Evolutionary conservation across 2,888 invertebrate genomes (phyloP), one percentile per base, ranked within the genome.

Genomic region (Catocala sponsa): DNA sequence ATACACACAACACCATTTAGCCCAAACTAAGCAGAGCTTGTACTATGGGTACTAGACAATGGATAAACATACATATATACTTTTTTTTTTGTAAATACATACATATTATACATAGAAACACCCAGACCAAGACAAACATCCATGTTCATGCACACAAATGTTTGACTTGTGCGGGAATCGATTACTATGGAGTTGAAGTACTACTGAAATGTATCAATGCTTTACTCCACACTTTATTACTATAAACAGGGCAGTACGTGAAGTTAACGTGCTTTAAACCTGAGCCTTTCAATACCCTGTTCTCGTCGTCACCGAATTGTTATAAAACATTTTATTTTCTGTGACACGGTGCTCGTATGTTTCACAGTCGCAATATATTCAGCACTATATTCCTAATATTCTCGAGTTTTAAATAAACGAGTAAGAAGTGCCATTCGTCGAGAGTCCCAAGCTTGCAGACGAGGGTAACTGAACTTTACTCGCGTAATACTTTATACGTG

Each of bases 401-500:
- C 10, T 13, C 11, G 46, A 54, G 46, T 46, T 33, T 44, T 33
- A 52, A 57, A 48, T 38, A 32, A 55, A 58, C 42, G 13, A 52
- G 12, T 42, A 63, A 70, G 50, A 62, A 42, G 13, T 54, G 51
- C 43, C 43, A 47, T 59, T 62, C 56, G 61, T 57, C 46, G 49
- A 42, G 57, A 60, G 59, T 59, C 42, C 44, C 59, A 60, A 60
- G 52, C 59, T 58, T 58, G 47, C 42, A 59, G 56, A 43, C 49
- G 38, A 46, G 38, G 67, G 61, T 74, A 55, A 57, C 35, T 66
- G 71, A 71, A 70, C 71, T 70, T 65, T 51, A 12, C 15, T 68
- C 50, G 25, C 33, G 46, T 55, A 35, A 57, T 49, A 62, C 25
- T 15, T 55, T 46, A 55, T 56, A 57, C 48, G 44, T 35, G 46